These are phyloP conservation scores for Pelvicachromis taeniatus DNA, from an alignment of 2,113 vertebrate species.

Conservation along the genomic window DNA sequence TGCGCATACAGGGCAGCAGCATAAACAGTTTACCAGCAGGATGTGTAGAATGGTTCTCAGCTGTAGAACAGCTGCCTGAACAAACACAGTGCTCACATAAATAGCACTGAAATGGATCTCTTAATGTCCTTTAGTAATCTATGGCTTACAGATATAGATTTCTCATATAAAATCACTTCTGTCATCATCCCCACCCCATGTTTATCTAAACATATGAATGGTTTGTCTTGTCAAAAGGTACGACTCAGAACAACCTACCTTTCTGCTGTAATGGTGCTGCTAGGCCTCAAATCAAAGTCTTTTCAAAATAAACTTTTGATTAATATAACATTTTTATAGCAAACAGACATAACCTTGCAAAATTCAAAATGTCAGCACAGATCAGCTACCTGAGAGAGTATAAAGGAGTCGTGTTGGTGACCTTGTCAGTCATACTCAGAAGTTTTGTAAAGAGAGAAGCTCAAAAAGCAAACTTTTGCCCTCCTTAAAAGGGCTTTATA, in stretches of 20 bases:
- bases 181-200: neutral
- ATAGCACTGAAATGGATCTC: neutral
- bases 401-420: neutral
- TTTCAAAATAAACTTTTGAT: neutral
- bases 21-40: neutral
- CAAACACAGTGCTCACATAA: neutral
- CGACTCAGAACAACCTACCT: neutral
- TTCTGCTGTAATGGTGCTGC: neutral
- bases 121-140: neutral
- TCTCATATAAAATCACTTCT: neutral
- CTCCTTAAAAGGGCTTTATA: neutral
- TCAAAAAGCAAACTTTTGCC: neutral
- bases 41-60: neutral
- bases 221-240: neutral
- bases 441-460: neutral
- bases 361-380: neutral
- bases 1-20: too few species aligned
- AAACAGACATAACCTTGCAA: neutral
- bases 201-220: neutral
- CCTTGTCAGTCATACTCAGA: neutral
- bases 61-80: neutral
- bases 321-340: neutral
- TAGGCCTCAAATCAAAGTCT: neutral
- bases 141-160: neutral
- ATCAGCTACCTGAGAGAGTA: neutral